Evolutionary conservation across 2,113 vertebrate genomes (phyloP).

Genomic region (Amphilophus citrinellus): DNA sequence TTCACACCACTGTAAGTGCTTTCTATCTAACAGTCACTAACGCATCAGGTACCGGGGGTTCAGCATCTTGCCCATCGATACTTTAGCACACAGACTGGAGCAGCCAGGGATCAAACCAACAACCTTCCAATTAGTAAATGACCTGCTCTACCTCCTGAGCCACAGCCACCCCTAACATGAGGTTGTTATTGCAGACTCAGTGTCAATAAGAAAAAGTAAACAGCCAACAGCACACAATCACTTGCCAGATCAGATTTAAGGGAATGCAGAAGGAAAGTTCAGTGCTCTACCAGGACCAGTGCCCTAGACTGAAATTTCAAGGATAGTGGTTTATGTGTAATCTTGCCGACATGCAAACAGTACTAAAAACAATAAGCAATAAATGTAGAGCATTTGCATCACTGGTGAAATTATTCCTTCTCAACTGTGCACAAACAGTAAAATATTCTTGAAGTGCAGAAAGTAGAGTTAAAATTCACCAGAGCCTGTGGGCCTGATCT

Average conservation of each 20-base stretch:
- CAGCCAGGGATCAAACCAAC: too few relatives aligned
- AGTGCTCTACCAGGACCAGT: background rate
- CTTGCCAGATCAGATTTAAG: background rate
- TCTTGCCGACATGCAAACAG: background rate
- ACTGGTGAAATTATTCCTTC: too few relatives aligned
- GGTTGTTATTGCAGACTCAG: background rate
- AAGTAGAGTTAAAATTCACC: background rate
- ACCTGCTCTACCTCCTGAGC: too few relatives aligned
- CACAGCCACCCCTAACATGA: background rate
- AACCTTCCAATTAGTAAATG: too few relatives aligned
- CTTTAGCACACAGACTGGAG: too few relatives aligned
- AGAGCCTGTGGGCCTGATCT: background rate
- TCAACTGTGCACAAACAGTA: background rate
- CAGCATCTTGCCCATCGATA: too few relatives aligned
- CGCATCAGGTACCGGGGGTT: too few relatives aligned
- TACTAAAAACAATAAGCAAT: background rate
- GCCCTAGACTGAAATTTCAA: background rate
- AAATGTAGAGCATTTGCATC: background rate
- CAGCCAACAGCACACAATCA: background rate
- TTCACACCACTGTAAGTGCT: too few relatives aligned
- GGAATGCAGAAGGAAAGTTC: background rate
- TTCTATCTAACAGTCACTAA: too few relatives aligned
- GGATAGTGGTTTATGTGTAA: background rate
- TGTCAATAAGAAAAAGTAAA: background rate
- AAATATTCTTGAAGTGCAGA: background rate